Evolutionary conservation across 2,888 invertebrate genomes (phyloP).

Genomic region (Abrostola triplasia): DNA sequence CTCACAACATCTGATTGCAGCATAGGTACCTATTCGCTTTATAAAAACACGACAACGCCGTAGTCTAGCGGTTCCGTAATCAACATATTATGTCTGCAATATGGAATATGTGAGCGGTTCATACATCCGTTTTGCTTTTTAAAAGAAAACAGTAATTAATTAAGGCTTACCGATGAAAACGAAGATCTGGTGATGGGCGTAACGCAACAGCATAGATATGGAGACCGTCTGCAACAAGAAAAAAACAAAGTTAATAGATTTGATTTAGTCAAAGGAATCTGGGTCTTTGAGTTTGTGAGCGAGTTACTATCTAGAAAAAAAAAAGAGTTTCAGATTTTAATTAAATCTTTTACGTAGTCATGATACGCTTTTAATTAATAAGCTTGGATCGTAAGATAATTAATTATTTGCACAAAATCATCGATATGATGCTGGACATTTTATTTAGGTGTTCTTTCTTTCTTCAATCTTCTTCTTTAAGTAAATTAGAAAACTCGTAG

Average conservation of each 20-base stretch:
- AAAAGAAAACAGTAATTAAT: slow-evolving; percentile 34
- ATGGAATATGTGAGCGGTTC: slow-evolving; percentile 3
- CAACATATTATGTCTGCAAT: slow-evolving; percentile 3
- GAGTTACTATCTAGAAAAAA: neutral
- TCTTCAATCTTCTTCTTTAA: too few relatives aligned
- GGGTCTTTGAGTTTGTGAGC: neutral
- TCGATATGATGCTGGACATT: too few relatives aligned
- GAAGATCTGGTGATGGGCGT: slow-evolving; percentile 99
- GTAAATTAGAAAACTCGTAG: too few relatives aligned
- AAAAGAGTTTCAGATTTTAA: neutral
- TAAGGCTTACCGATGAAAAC: slow-evolving; percentile 97
- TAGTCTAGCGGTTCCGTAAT: neutral
- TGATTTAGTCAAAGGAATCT: slow-evolving; percentile 4
- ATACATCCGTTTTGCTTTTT: slow-evolving; percentile 9
- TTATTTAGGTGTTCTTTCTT: too few relatives aligned
- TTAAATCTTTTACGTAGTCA: neutral
- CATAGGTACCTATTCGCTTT: slow-evolving; percentile 30
- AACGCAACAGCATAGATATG: slow-evolving; percentile 98
- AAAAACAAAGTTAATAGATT: slow-evolving; percentile 9
- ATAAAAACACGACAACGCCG: slow-evolving; percentile 2
- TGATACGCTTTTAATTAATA: neutral
- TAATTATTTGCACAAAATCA: too few relatives aligned
- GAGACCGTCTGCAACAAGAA: slow-evolving; percentile 96
- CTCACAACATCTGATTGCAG: slow-evolving; percentile 72
- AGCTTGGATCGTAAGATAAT: too few relatives aligned